These are phyloP conservation scores for Apis cerana DNA, from an alignment of 1,140 invertebrate species.

Conservation along the genomic window DNA sequence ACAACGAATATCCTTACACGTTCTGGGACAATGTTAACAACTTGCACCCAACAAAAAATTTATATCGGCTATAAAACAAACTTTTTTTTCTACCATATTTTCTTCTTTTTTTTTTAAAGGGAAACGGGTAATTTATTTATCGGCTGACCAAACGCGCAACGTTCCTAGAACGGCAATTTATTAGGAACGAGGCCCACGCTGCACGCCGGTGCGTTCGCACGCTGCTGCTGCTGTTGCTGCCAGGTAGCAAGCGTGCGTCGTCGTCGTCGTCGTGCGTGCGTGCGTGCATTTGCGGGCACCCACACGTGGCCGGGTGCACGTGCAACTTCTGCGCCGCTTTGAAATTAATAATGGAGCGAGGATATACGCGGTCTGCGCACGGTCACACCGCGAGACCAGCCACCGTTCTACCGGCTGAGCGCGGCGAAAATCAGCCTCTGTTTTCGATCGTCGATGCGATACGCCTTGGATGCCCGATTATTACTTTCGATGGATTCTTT, in stretches of 20 bases:
- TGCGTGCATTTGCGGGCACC: conserved; percentile 34
- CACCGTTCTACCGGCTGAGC: conserved; percentile 61
- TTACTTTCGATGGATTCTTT: not conserved
- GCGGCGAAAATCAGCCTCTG: conserved; percentile 26
- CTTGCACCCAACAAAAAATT: too few species aligned
- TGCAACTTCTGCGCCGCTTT: conserved; percentile 47
- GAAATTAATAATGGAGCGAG: conserved; percentile 73
- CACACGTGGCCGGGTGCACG: conserved; percentile 55
- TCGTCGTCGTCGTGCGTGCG: not conserved
- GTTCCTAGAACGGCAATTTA: not conserved
- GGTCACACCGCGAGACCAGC: conserved; percentile 64
- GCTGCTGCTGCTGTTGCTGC: conserved; percentile 13
- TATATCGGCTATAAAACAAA: too few species aligned
- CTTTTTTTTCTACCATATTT: too few species aligned
- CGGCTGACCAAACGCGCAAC: not conserved
- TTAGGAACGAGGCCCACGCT: not conserved
- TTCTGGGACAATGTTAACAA: too few species aligned
- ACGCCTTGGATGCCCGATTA: not conserved
- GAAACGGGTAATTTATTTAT: too few species aligned
- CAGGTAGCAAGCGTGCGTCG: not conserved
- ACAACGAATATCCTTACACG: too few species aligned
- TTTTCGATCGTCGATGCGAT: not conserved
- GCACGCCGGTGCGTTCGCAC: conserved; percentile 21
- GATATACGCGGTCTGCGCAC: conserved; percentile 71
- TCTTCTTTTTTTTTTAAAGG: too few species aligned